A percentile compares a stretch with the other conserved stretches of the same genome.
Conservation (phyloP, 2,113 vertebrate species). For the Dinomys branickii region DNA sequence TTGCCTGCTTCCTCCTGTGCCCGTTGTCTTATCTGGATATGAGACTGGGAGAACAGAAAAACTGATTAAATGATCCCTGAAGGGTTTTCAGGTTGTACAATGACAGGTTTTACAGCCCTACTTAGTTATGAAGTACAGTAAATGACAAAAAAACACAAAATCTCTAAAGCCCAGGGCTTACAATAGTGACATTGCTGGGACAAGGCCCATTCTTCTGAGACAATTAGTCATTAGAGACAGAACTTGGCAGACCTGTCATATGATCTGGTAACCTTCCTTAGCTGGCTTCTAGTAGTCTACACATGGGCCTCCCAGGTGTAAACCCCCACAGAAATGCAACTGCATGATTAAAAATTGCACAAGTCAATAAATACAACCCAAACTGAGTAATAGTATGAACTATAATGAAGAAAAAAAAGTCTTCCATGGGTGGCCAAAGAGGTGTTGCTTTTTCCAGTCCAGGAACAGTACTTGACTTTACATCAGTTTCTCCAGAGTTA, state of each 20-base stretch:
- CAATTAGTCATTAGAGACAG: not conserved
- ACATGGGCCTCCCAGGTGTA: not conserved
- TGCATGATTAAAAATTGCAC: not conserved
- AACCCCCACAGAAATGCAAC: not conserved
- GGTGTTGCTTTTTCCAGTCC: not conserved
- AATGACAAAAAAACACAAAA: not conserved
- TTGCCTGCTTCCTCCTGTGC: not conserved
- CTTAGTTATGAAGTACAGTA: conserved; percentile 6
- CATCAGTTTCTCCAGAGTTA: not conserved
- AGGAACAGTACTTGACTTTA: not conserved
- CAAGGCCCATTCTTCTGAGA: conserved; percentile 5
- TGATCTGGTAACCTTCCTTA: not conserved
- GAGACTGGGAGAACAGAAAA: not conserved
- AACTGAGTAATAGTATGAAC: not conserved
- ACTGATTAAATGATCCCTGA: not conserved
- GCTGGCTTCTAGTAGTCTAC: not conserved
- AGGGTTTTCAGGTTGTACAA: not conserved
- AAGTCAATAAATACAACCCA: not conserved
- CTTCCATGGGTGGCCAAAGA: not conserved
- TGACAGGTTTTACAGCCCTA: not conserved
- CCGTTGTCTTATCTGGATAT: not conserved
- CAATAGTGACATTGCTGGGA: not conserved
- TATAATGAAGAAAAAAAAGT: not conserved
- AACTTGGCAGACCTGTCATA: not conserved
- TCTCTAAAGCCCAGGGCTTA: not conserved